phyloP scores from a whole-genome alignment of 2,888 invertebrate genomes.

The Rotaria macrura region DNA sequence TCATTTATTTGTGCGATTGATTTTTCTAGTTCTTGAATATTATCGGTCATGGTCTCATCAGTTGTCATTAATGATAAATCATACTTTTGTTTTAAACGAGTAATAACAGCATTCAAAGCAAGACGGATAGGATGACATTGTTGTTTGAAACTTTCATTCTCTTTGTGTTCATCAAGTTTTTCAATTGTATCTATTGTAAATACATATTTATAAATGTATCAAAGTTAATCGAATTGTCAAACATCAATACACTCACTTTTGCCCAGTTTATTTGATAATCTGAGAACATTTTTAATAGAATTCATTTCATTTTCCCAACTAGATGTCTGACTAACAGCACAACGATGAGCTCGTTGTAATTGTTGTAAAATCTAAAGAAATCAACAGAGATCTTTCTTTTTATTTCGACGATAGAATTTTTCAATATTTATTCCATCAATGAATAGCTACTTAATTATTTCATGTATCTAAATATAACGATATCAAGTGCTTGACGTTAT shows the following conservation, averaged over 20 bases:
- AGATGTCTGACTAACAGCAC: neutral
- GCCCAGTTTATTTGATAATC: neutral
- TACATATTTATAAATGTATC: too few species aligned
- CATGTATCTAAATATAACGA: too few species aligned
- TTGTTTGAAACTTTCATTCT: constrained; percentile 1
- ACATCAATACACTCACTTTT: neutral
- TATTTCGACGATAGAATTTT: too few species aligned
- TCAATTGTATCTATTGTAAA: neutral
- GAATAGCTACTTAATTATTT: too few species aligned
- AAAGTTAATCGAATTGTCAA: too few species aligned
- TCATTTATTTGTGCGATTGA: neutral
- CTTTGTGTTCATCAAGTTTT: neutral
- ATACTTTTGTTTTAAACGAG: constrained; percentile 20
- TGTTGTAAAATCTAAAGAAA: neutral
- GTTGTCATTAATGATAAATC: neutral
- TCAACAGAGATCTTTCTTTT: too few species aligned
- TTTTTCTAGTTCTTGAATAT: neutral
- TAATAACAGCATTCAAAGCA: neutral
- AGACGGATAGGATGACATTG: neutral
- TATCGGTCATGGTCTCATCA: neutral
- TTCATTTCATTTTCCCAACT: constrained; percentile 11
- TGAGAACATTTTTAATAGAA: neutral
- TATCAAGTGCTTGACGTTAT: too few species aligned
- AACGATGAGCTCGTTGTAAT: constrained; percentile 1
- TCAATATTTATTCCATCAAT: too few species aligned